Conservation (phyloP, 1,140 invertebrate species). For the Heterodera carotae region DNA sequence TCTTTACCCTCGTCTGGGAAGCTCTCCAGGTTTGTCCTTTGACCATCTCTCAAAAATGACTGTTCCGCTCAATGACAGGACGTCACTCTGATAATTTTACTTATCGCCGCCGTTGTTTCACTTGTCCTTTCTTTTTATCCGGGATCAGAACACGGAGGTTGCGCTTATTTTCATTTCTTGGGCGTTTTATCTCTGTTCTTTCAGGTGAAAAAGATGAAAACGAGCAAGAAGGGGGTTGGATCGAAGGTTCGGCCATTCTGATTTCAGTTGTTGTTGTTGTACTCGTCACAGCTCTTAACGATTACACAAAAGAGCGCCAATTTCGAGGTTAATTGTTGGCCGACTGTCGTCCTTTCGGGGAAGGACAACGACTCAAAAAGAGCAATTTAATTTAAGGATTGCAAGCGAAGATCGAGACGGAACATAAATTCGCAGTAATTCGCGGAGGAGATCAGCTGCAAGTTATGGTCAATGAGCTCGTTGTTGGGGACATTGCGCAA, state of each 20-base stretch:
- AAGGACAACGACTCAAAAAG: not conserved
- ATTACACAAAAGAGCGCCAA: slow-evolving; percentile 64
- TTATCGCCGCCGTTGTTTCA: slow-evolving; percentile 74
- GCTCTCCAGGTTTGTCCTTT: slow-evolving; percentile 76
- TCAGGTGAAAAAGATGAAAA: slow-evolving; percentile 13
- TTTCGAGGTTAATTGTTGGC: slow-evolving; percentile 69
- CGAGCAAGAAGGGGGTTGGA: slow-evolving; percentile 43
- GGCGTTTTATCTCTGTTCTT: not conserved
- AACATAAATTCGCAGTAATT: slow-evolving; percentile 97
- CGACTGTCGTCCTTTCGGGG: not conserved
- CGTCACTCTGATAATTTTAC: slow-evolving; percentile 69
- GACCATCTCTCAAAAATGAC: not conserved
- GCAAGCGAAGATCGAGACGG: slow-evolving; percentile 95
- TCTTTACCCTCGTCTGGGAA: slow-evolving; percentile 97
- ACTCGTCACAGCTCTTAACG: slow-evolving; percentile 64
- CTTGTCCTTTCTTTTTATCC: slow-evolving; percentile 69
- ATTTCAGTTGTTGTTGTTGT: slow-evolving; percentile 66
- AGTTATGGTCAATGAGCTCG: slow-evolving; percentile 92
- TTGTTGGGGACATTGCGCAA: slow-evolving; percentile 97
- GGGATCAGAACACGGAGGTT: not conserved
- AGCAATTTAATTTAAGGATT: slow-evolving; percentile 70
- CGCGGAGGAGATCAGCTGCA: slow-evolving; percentile 86
- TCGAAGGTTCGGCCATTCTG: slow-evolving; percentile 58
- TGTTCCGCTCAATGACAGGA: not conserved
- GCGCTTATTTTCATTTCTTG: not conserved